Percentiles rank a stretch among this genome's conserved stretches.
phyloP scores from a whole-genome alignment of 2,888 invertebrate genomes.

The Mesoligia furuncula region DNA sequence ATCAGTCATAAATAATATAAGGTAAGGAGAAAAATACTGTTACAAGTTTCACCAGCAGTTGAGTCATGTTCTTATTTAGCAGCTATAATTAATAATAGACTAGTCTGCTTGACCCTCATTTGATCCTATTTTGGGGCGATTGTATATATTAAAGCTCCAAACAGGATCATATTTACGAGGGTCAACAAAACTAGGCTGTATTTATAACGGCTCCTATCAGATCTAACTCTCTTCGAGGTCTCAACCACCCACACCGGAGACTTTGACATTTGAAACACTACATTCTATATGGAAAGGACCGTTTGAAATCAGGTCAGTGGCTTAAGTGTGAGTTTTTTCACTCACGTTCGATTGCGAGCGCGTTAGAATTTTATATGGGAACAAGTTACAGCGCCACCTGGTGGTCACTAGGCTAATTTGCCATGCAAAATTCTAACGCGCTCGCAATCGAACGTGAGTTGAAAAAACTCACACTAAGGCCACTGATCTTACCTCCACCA shows the following conservation, averaged over 20 bases:
- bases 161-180: constrained; percentile 42
- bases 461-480: no score
- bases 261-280: constrained; percentile 50
- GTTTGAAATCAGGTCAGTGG: background rate
- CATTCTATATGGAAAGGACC: constrained; percentile 18
- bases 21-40: background rate
- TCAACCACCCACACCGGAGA: constrained; percentile 39
- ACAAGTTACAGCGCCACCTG: no score
- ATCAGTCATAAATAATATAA: background rate
- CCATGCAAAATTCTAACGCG: no score
- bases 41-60: background rate
- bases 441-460: no score
- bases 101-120: constrained; percentile 35
- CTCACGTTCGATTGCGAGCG: no score
- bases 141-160: constrained; percentile 33
- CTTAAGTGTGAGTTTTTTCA: no score
- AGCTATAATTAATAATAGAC: constrained; percentile 9
- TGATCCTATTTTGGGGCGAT: constrained; percentile 47
- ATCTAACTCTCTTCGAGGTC: constrained; percentile 44
- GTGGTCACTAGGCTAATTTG: no score
- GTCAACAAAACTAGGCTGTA: constrained; percentile 17
- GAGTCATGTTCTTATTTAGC: background rate
- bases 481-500: background rate
- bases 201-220: constrained; percentile 46
- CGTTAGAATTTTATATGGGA: no score